Conservation (phyloP, 2,888 invertebrate species). For the Melipona beecheii region DNA sequence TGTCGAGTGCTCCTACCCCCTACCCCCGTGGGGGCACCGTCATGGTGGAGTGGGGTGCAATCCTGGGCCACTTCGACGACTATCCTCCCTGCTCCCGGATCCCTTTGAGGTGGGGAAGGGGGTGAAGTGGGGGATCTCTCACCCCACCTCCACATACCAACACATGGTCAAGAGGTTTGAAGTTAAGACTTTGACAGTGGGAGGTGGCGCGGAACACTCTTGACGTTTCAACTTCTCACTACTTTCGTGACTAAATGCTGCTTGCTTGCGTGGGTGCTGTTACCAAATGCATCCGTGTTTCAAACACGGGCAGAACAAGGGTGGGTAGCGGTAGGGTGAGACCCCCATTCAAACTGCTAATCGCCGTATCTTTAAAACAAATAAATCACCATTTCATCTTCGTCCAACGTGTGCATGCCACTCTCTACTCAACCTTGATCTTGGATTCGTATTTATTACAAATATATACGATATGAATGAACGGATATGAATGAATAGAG, state of each 20-base stretch:
- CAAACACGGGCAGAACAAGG: not conserved
- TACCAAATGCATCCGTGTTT: constrained; percentile 3
- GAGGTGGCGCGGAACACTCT: constrained; percentile 41
- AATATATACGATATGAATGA: not conserved
- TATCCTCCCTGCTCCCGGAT: constrained; percentile 75
- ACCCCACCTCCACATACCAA: constrained; percentile 63
- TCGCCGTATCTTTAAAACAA: constrained; percentile 11
- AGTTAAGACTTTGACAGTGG: constrained; percentile 51
- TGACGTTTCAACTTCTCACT: constrained; percentile 21
- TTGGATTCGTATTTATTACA: constrained; percentile 27
- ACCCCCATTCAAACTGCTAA: not conserved
- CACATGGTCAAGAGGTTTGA: constrained; percentile 53
- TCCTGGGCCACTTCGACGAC: constrained; percentile 76
- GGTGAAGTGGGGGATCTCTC: constrained; percentile 74
- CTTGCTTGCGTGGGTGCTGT: not conserved
- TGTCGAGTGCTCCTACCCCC: constrained; percentile 73
- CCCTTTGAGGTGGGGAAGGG: constrained; percentile 73
- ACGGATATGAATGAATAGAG: not conserved
- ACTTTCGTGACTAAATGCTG: constrained; percentile 25
- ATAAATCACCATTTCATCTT: not conserved
- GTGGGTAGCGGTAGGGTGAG: not conserved
- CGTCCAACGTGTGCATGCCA: not conserved
- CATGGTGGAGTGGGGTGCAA: constrained; percentile 78
- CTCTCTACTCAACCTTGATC: constrained; percentile 43
- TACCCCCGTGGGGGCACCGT: constrained; percentile 75